Evolutionary conservation across 2,113 vertebrate genomes (phyloP), one percentile per base, ranked within the genome.

Genomic region (Seriola rivoliana): DNA sequence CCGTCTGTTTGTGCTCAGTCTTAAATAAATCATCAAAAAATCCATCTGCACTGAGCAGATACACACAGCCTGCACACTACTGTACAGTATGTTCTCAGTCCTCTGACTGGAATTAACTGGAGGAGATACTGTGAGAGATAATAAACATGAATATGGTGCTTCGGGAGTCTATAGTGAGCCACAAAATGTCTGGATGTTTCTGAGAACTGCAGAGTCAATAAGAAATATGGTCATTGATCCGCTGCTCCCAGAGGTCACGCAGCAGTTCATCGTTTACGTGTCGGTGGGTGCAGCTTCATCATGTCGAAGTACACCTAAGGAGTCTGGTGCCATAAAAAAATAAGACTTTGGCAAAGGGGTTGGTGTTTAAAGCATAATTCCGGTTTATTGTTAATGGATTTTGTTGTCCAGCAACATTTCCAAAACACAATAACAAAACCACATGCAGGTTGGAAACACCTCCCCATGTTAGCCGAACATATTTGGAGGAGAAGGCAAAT

Each of bases 11-110:
- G 14, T 36, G 38, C 76, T 74, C 46, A 8, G 34, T 59, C 23
- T 40, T 77, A 55, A 82, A 90, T 78, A 74, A 78, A 85, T 70
- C 82, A 71, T 80, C 2, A 60, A 36, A 58, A 63, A 46, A 64
- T 48, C 32, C 85, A 69, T 42, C 63, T 60, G 48, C 21, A 46
- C 50, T 14, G 32, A 59, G 2, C 17, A 0, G 4, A 71, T 3
- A 36, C 25, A 75, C 42, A 46, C 16, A 25, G 59, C 44, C 63
- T 0, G 12, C 60, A 64, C 2, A 7, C 52, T 12, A 1, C 2
- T 5, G 12, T 64, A 21, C 46, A 25, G 19, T 2, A 32, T 4
- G 9, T 0, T 8, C 40, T 16, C 8, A 9, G 8, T 34, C 34
- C 19, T 44, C 48, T 14, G 34, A 36, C 46, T 29, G 36, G n/a